Evolutionary conservation across 2,888 invertebrate genomes (phyloP).

Genomic region (Drosophila algonquin): DNA sequence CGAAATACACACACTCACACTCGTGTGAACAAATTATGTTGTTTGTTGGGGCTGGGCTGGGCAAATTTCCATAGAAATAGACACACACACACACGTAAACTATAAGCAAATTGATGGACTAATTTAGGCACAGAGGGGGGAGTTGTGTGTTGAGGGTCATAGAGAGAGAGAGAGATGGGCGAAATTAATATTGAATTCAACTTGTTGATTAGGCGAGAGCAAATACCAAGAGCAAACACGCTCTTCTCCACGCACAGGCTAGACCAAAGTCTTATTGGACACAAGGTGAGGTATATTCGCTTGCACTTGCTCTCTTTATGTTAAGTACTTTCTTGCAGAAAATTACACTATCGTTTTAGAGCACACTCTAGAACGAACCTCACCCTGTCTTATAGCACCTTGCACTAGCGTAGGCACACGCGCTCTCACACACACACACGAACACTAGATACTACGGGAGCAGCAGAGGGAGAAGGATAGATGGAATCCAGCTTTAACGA

Average conservation of each 20-base stretch:
- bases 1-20: conserved; percentile 30
- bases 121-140: conserved; percentile 3
- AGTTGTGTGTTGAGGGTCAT: background rate
- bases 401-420: conserved; percentile 16
- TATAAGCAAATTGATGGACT: conserved; percentile 11
- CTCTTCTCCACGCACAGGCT: background rate
- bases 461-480: conserved; percentile 5
- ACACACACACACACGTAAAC: conserved; percentile 1
- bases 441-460: conserved; percentile 5
- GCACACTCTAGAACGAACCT: background rate
- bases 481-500: conserved; percentile 21
- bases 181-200: conserved; percentile 23
- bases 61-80: conserved; percentile 35
- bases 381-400: background rate
- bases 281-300: background rate
- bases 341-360: background rate
- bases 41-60: conserved; percentile 17
- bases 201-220: conserved; percentile 24
- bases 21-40: background rate
- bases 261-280: background rate
- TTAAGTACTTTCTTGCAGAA: background rate
- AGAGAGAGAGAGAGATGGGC: background rate
- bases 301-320: background rate
- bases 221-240: conserved; percentile 13
- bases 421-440: conserved; percentile 19